Evolutionary conservation across 2,113 vertebrate species (phyloP).

Genomic region (Rhipidura dahli): DNA sequence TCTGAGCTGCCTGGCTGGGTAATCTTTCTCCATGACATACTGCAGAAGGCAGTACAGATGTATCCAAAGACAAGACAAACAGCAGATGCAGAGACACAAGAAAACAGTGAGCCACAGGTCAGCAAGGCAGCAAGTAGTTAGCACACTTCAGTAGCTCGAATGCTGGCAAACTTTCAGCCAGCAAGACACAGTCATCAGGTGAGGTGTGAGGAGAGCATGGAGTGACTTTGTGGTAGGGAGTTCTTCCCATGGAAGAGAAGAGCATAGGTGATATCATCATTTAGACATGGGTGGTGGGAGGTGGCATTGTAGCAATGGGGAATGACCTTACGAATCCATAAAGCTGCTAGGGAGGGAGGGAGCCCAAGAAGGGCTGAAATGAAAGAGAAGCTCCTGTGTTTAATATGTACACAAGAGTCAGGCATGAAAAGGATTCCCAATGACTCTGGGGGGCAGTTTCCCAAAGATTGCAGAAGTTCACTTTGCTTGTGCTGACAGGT

Average conservation of each 20-base stretch:
- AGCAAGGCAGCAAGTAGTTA: not conserved
- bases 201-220: not conserved
- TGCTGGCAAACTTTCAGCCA: not conserved
- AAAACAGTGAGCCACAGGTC: not conserved
- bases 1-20: not conserved
- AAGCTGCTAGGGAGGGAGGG: not conserved
- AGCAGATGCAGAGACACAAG: not conserved
- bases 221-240: not conserved
- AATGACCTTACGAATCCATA: not conserved
- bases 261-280: not conserved
- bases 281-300: not conserved
- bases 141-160: not conserved
- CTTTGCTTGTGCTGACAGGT: not conserved
- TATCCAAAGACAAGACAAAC: not conserved
- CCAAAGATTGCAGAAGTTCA: not conserved
- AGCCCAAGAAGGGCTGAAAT: not conserved
- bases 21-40: not conserved
- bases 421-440: not conserved
- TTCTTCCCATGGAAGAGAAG: not conserved
- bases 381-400: not conserved
- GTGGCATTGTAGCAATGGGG: not conserved
- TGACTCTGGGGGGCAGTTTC: not conserved
- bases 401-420: not conserved
- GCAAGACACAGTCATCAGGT: not conserved
- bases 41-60: not conserved